Evolutionary conservation across 2,797 vertebrate species (phyloP).

Genomic region (Decapterus maruadsi): DNA sequence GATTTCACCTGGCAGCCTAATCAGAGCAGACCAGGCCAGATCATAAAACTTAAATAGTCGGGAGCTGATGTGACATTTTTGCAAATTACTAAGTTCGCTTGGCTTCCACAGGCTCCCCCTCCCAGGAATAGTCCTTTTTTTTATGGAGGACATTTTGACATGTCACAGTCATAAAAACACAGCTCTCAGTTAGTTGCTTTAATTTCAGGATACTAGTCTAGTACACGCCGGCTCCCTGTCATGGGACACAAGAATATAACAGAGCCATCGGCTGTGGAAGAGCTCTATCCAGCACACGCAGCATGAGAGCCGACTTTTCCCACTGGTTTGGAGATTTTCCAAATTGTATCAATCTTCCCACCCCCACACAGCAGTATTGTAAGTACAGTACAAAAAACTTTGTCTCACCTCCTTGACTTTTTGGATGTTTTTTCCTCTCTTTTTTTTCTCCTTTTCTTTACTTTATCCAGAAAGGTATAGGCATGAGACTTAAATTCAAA

Average conservation of each 20-base stretch:
- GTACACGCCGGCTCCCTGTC: background rate
- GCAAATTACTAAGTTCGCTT: background rate
- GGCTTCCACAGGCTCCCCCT: background rate
- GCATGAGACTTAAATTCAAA: slow-evolving; percentile 25
- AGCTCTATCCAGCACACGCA: background rate
- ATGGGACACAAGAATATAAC: slow-evolving; percentile 6
- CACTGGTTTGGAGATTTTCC: background rate
- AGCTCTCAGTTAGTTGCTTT: slow-evolving; percentile 2
- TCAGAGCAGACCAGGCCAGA: slow-evolving; percentile 6
- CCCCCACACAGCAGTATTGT: background rate
- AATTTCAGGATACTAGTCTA: slow-evolving; percentile 1
- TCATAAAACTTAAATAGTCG: slow-evolving; percentile 1
- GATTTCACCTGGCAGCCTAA: background rate
- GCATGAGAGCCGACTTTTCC: background rate
- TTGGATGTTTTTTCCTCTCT: background rate
- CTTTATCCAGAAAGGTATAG: slow-evolving; percentile 10
- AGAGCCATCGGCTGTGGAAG: background rate
- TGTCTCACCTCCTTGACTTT: background rate
- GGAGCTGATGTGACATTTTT: slow-evolving; percentile 7
- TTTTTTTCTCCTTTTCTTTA: background rate
- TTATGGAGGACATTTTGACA: slow-evolving; percentile 20
- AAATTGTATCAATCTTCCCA: background rate
- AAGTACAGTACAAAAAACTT: background rate
- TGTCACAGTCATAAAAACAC: slow-evolving; percentile 4
- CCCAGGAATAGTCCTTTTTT: slow-evolving; percentile 14